These are phyloP conservation scores for Drosophila watanabei DNA, from an alignment of 1,140 invertebrate genomes.

Conservation along the genomic window DNA sequence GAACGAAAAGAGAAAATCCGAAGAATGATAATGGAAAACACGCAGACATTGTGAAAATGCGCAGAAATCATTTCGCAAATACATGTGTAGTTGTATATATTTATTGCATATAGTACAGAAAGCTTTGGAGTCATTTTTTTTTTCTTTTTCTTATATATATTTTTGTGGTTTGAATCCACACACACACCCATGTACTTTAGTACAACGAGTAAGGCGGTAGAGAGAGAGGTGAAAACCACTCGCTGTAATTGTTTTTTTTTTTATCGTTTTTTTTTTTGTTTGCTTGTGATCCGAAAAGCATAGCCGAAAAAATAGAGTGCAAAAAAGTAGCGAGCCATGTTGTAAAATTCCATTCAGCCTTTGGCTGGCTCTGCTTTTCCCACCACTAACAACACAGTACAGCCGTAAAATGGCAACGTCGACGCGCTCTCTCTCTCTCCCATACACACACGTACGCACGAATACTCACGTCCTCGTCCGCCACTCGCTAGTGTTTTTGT, in stretches of 20 bases:
- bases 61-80: slow-evolving; percentile 50
- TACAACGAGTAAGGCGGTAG: slow-evolving; percentile 19
- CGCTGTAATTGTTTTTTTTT: slow-evolving; percentile 60
- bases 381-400: slow-evolving; percentile 56
- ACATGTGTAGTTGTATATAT: slow-evolving; percentile 62
- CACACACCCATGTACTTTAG: slow-evolving; percentile 6
- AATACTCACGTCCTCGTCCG: slow-evolving; percentile 54
- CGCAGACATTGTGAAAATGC: slow-evolving; percentile 75
- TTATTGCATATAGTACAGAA: slow-evolving; percentile 52
- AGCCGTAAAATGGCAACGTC: slow-evolving; percentile 57
- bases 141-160: slow-evolving; percentile 47
- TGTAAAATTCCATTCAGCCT: slow-evolving; percentile 55
- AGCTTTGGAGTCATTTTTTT: slow-evolving; percentile 44
- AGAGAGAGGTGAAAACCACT: slow-evolving; percentile 53
- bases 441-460: slow-evolving; percentile 42
- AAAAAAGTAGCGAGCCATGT: slow-evolving; percentile 21
- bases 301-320: slow-evolving; percentile 18
- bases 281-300: slow-evolving; percentile 18
- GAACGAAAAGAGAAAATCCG: slow-evolving; percentile 58
- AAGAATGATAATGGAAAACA: slow-evolving; percentile 61
- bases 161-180: slow-evolving; percentile 28
- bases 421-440: slow-evolving; percentile 27
- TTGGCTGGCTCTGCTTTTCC: slow-evolving; percentile 34
- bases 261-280: slow-evolving; percentile 22
- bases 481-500: slow-evolving; percentile 51